These are phyloP conservation scores for Ptychadena robeensis DNA, from an alignment of 2,797 vertebrate species.

Conservation along the genomic window DNA sequence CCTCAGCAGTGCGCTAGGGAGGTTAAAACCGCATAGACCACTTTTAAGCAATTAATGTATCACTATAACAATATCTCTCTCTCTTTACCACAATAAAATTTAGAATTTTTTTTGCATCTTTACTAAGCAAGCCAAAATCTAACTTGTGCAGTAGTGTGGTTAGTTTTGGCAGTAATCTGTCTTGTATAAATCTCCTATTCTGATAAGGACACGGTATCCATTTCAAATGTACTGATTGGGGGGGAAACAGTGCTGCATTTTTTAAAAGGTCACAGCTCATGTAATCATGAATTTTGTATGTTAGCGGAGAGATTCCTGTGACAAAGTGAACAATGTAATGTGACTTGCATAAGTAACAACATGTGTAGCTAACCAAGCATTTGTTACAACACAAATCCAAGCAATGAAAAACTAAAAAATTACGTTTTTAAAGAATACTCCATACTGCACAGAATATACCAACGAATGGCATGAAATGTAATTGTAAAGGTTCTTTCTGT, in stretches of 20 bases:
- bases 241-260: slow-evolving; percentile 40
- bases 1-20: too few relatives aligned
- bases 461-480: neutral
- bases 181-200: slow-evolving; percentile 31
- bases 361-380: slow-evolving; percentile 44
- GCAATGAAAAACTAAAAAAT: neutral
- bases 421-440: neutral
- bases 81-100: neutral
- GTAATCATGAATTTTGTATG: slow-evolving; percentile 64
- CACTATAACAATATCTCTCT: neutral
- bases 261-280: slow-evolving; percentile 69
- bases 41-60: neutral
- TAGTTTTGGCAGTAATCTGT: neutral
- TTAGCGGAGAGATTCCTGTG: slow-evolving; percentile 63
- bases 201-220: slow-evolving; percentile 27
- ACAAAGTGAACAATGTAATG: slow-evolving; percentile 63
- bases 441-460: neutral
- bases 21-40: too few relatives aligned
- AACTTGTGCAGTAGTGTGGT: neutral
- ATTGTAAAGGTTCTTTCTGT: neutral
- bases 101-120: neutral
- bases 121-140: neutral
- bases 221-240: slow-evolving; percentile 29
- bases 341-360: slow-evolving; percentile 56
- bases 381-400: slow-evolving; percentile 10